phyloP scores from a whole-genome alignment of 2,113 vertebrate species.

The Oreochromis niloticus region DNA sequence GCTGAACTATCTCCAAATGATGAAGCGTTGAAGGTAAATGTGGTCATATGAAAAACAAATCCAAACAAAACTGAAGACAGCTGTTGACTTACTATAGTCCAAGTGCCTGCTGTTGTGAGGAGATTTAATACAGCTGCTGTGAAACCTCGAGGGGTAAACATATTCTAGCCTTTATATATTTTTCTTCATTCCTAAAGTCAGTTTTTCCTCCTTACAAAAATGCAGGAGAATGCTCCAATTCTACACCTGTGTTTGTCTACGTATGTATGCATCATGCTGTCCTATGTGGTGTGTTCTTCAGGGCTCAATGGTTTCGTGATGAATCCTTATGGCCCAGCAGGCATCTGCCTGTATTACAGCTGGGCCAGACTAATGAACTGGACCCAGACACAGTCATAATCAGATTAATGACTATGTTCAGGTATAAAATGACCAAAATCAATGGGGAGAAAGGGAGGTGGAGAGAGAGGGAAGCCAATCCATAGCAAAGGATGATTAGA shows the following conservation, averaged over 20 bases:
- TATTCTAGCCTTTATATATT: background rate
- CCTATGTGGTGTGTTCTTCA: constrained; percentile 61
- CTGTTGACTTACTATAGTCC: background rate
- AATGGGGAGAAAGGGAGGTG: constrained; percentile 44
- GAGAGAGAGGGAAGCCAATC: constrained; percentile 8
- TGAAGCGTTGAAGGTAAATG: background rate
- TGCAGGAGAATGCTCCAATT: background rate
- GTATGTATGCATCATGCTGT: background rate
- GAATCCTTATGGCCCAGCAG: constrained; percentile 61
- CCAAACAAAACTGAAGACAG: background rate
- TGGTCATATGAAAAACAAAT: background rate
- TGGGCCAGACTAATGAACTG: constrained; percentile 68
- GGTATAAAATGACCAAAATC: constrained; percentile 65
- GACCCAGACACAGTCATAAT: constrained; percentile 63
- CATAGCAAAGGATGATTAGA: constrained; percentile 40
- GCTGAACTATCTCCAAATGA: background rate
- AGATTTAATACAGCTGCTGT: background rate
- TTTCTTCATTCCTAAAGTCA: background rate
- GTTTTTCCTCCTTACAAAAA: background rate
- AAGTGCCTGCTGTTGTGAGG: background rate
- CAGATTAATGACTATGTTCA: constrained; percentile 71
- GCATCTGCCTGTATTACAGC: constrained; percentile 67
- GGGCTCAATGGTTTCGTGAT: constrained; percentile 64
- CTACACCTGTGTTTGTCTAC: background rate
- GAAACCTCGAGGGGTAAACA: background rate